These are phyloP conservation scores for Clitarchus hookeri DNA, from an alignment of 2,888 invertebrate genomes.

Conservation along the genomic window DNA sequence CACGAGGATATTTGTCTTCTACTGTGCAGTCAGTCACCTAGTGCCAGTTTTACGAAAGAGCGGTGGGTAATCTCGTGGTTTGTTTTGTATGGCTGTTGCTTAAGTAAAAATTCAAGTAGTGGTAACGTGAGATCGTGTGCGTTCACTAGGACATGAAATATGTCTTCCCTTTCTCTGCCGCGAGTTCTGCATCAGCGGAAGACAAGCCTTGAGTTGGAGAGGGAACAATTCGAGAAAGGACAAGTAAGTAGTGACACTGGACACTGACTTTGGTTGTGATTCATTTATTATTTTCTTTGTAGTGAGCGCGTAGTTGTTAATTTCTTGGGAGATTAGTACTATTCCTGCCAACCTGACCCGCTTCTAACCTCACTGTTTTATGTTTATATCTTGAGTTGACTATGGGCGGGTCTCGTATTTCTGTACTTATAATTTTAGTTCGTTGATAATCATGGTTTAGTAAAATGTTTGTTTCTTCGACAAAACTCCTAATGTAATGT, in stretches of 20 bases:
- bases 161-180: slow-evolving; percentile 75
- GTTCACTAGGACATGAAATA: slow-evolving; percentile 47
- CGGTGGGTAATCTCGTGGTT: neutral
- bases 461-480: too few relatives aligned
- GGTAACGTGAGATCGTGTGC: neutral
- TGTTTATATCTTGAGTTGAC: neutral
- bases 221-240: slow-evolving; percentile 82
- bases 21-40: neutral
- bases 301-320: neutral
- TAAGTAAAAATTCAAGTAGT: neutral
- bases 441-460: too few relatives aligned
- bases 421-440: too few relatives aligned
- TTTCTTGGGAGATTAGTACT: too few relatives aligned
- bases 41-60: neutral
- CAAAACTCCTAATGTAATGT: too few relatives aligned
- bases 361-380: neutral
- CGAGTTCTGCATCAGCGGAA: slow-evolving; percentile 74
- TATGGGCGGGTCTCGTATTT: too few relatives aligned
- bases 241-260: slow-evolving; percentile 62
- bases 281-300: neutral
- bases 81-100: neutral
- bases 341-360: neutral
- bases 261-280: neutral
- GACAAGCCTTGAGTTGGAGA: slow-evolving; percentile 75
- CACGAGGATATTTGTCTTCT: neutral